These are phyloP conservation scores for Agrotis ipsilon DNA, from an alignment of 2,888 invertebrate genomes.

Conservation along the genomic window DNA sequence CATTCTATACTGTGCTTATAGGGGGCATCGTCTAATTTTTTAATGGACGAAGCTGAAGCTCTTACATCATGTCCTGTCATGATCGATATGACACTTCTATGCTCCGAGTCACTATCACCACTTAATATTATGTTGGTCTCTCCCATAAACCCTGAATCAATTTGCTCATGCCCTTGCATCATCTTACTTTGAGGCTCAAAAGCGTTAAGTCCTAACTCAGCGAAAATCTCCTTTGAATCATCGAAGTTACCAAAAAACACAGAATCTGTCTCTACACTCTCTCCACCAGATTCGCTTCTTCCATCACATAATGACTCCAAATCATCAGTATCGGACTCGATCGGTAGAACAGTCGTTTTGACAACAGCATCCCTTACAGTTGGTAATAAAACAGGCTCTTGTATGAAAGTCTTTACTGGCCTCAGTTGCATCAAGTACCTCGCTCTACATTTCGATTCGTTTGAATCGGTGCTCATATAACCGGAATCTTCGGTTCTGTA, in stretches of 20 bases:
- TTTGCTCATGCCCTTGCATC: constrained; percentile 79
- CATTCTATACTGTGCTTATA: constrained; percentile 85
- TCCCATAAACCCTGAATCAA: constrained; percentile 87
- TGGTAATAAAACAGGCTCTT: constrained; percentile 72
- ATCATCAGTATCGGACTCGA: constrained; percentile 93
- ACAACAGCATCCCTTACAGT: constrained; percentile 68
- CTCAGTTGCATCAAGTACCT: constrained; percentile 86
- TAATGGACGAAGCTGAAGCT: constrained; percentile 79
- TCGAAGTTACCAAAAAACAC: constrained; percentile 95
- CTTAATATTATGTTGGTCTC: constrained; percentile 88
- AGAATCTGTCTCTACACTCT: constrained; percentile 96
- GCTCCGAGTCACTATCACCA: constrained; percentile 89
- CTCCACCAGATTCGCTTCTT: constrained; percentile 96
- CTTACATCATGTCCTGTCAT: constrained; percentile 83
- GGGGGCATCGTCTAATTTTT: constrained; percentile 81
- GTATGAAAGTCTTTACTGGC: constrained; percentile 75
- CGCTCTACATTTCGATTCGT: constrained; percentile 90
- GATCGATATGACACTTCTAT: constrained; percentile 88
- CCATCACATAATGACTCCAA: constrained; percentile 95
- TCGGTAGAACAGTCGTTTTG: constrained; percentile 76
- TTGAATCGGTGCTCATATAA: constrained; percentile 96
- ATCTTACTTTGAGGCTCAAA: constrained; percentile 77
- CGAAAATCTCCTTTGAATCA: constrained; percentile 85
- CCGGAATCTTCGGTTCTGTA: constrained; percentile 94
- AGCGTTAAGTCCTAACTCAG: constrained; percentile 79